These are phyloP conservation scores for Sternarchorhynchus goeldii DNA, from an alignment of 2,797 vertebrate species.

Conservation along the genomic window DNA sequence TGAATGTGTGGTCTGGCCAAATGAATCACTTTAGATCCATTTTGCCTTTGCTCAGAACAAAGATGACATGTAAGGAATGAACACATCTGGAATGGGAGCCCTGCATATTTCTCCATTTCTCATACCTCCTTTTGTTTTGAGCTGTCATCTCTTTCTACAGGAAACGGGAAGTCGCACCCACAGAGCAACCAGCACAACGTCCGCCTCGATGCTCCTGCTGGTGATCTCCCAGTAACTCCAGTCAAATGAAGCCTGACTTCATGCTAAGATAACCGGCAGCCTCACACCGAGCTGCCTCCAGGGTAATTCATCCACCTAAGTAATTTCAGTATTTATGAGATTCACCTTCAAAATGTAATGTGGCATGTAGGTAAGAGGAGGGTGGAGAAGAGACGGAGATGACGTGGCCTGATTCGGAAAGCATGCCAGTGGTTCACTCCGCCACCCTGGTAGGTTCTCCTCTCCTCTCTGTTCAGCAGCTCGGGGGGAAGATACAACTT, in stretches of 20 bases:
- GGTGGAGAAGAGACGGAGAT: slow-evolving; percentile 37
- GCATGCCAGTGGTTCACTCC: slow-evolving; percentile 69
- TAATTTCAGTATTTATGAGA: slow-evolving; percentile 79
- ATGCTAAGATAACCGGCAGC: slow-evolving; percentile 65
- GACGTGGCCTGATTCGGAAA: slow-evolving; percentile 61
- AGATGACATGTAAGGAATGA: slow-evolving; percentile 61
- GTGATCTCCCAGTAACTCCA: slow-evolving; percentile 31
- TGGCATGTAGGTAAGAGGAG: slow-evolving; percentile 68
- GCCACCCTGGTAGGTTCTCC: slow-evolving; percentile 65
- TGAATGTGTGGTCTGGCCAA: background rate
- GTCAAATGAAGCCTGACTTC: slow-evolving; percentile 61
- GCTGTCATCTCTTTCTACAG: slow-evolving; percentile 53
- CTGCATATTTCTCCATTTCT: slow-evolving; percentile 60
- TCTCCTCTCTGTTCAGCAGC: slow-evolving; percentile 70
- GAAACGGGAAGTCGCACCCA: slow-evolving; percentile 48
- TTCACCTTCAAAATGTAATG: slow-evolving; percentile 83
- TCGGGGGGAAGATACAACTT: slow-evolving; percentile 52
- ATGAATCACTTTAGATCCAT: background rate
- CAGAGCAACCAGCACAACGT: slow-evolving; percentile 46
- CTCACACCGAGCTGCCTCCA: slow-evolving; percentile 46
- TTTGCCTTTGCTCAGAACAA: slow-evolving; percentile 72
- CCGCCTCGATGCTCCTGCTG: slow-evolving; percentile 51
- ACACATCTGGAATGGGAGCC: slow-evolving; percentile 66
- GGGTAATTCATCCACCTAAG: slow-evolving; percentile 75
- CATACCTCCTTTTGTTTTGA: slow-evolving; percentile 66